phyloP scores from a whole-genome alignment of 1,140 invertebrate genomes.

The Drosophila gunungcola region DNA sequence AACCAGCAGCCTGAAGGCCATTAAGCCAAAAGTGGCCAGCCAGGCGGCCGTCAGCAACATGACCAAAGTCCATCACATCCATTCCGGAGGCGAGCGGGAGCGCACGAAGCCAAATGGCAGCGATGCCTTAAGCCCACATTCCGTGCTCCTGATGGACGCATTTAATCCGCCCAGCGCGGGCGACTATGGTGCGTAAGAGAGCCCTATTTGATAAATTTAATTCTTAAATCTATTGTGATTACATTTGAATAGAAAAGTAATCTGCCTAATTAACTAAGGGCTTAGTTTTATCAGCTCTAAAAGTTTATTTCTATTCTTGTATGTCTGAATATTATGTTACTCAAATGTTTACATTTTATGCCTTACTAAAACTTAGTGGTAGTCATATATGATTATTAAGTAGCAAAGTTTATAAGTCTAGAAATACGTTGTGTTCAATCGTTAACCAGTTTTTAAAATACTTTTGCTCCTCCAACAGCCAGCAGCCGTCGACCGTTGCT shows the following conservation, averaged over 20 bases:
- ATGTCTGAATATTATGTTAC: no score
- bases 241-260: no score
- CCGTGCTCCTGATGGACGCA: constrained; percentile 82
- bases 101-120: constrained; percentile 70
- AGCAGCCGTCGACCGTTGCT: constrained; percentile 76
- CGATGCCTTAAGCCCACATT: constrained; percentile 75
- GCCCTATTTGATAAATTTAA: background rate
- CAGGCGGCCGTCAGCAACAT: constrained; percentile 65
- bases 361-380: no score
- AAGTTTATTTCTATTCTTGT: no score
- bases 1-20: constrained; percentile 50
- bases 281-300: no score
- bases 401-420: no score
- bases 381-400: no score
- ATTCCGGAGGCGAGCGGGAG: constrained; percentile 68
- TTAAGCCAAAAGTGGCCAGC: constrained; percentile 38
- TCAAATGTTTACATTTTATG: no score
- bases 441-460: no score
- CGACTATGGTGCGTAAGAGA: constrained; percentile 63
- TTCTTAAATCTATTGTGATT: background rate
- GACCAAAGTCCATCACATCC: constrained; percentile 79
- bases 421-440: no score
- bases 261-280: no score
- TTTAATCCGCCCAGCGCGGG: constrained; percentile 79
- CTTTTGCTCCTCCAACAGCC: constrained; percentile 28